Base-by-base conservation (phyloP, 2,797 vertebrate species). In the Steatocranus sp. region DNA sequence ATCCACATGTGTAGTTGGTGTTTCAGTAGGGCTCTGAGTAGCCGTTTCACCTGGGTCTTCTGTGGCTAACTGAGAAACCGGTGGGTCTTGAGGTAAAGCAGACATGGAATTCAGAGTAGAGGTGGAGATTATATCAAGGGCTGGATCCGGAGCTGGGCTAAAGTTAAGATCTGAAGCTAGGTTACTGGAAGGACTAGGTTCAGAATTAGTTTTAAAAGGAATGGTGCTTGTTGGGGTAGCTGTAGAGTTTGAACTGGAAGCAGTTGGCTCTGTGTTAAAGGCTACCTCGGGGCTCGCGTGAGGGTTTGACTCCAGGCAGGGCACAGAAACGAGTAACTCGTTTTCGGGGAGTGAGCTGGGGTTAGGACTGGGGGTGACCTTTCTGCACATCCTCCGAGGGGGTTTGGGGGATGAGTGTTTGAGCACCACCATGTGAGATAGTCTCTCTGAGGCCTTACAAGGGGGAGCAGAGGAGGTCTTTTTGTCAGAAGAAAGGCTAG, bases 391-490 rank as follows among this genome's bases (percentile, higher is more conserved):
- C 91, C 96, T 95, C 32, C 96, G 93, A 8, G 96, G 96, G 5
- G 96, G 96, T 88, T 96, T 96, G 4, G 96, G 96, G n/a, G 96
- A 97, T 7, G 95, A 95, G 88, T 96, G 96, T 90, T 96, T 96
- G 75, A 97, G 96, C 86, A 97, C 95, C 86, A 96, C 96, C 96
- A 97, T 97, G 87, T 96, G 93, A 83, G 95, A 94, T 12, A 95
- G 94, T 87, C 96, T 95, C 5, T 93, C 96, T 75, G 93, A 95
- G 85, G 94, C 87, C 89, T 97, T 96, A 63, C 84, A 88, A 11
- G 93, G 83, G 18, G 94, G 87, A 49, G 94, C 80, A 48, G 92
- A 90, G 75, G 94, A 93, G 92, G 91, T 95, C 80, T 96, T 95
- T 80, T 92, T 93, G 90, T 95, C 95, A 63, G 91, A 89, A 86